A percentile compares a stretch with the other conserved stretches of the same genome.
These are phyloP conservation scores for Falcunculus frontatus DNA, from an alignment of 2,113 vertebrate genomes.

Conservation along the genomic window DNA sequence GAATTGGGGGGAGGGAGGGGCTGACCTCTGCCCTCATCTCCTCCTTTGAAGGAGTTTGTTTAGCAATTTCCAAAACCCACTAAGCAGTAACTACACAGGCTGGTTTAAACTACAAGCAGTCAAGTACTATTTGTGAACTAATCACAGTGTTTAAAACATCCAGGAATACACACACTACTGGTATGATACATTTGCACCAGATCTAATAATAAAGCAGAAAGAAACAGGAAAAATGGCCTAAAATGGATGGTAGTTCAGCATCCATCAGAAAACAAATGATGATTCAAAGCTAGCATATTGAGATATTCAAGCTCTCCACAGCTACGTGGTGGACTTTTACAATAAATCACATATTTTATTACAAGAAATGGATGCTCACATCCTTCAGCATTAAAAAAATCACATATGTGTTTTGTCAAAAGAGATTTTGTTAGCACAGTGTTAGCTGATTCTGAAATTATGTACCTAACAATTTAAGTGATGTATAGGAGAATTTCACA, in stretches of 20 bases:
- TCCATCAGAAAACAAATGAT: conserved; percentile 65
- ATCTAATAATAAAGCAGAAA: conserved; percentile 62
- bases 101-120: conserved; percentile 10
- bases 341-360: conserved; percentile 73
- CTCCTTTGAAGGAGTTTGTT: background rate
- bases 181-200: conserved; percentile 10
- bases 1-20: background rate
- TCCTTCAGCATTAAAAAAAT: conserved; percentile 59
- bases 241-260: conserved; percentile 62
- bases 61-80: background rate
- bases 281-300: conserved; percentile 60
- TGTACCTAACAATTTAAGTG: conserved; percentile 53
- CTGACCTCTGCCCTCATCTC: background rate
- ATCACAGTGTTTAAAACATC: conserved; percentile 52
- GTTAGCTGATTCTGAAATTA: conserved; percentile 43
- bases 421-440: conserved; percentile 33
- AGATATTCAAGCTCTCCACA: conserved; percentile 66
- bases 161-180: background rate
- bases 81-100: background rate
- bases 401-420: conserved; percentile 32
- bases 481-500: conserved; percentile 33
- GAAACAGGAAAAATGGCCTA: conserved; percentile 47
- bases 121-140: conserved; percentile 16
- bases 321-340: conserved; percentile 65
- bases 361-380: conserved; percentile 48